A percentile compares a stretch with the other conserved stretches of the same genome.
phyloP scores from a whole-genome alignment of 2,797 vertebrate species.

The Kryptopterus vitreolus region DNA sequence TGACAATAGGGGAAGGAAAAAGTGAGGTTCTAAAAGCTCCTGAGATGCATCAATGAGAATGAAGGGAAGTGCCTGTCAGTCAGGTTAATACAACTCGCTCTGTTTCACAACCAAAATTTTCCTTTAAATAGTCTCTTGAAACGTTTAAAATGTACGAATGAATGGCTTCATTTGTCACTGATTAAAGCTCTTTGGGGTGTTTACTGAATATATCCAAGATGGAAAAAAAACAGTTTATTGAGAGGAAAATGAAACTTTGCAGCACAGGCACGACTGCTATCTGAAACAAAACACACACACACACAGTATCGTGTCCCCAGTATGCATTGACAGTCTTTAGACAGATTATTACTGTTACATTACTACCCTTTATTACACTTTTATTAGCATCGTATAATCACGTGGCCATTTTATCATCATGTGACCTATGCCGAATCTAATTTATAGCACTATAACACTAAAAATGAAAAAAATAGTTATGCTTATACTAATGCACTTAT shows the following conservation, averaged over 20 bases:
- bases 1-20: slow-evolving; percentile 13
- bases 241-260: background rate
- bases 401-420: no score
- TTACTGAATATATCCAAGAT: slow-evolving; percentile 6
- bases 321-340: no score
- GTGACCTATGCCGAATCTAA: background rate
- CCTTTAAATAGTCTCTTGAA: slow-evolving; percentile 7
- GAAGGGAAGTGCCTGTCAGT: background rate
- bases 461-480: background rate
- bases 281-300: background rate
- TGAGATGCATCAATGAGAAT: background rate
- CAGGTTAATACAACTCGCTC: background rate
- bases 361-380: no score
- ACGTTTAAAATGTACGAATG: background rate
- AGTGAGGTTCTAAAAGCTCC: background rate
- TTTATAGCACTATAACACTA: background rate
- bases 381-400: no score
- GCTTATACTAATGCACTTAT: no score
- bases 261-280: background rate
- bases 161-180: slow-evolving; percentile 10
- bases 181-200: slow-evolving; percentile 22
- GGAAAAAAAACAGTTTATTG: slow-evolving; percentile 1
- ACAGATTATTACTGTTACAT: no score
- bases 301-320: background rate
- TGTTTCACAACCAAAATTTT: slow-evolving; percentile 3